Evolutionary conservation across 2,888 invertebrate genomes (phyloP), one percentile per base, ranked within the genome.

Genomic region (Trissoscelio sp.): DNA sequence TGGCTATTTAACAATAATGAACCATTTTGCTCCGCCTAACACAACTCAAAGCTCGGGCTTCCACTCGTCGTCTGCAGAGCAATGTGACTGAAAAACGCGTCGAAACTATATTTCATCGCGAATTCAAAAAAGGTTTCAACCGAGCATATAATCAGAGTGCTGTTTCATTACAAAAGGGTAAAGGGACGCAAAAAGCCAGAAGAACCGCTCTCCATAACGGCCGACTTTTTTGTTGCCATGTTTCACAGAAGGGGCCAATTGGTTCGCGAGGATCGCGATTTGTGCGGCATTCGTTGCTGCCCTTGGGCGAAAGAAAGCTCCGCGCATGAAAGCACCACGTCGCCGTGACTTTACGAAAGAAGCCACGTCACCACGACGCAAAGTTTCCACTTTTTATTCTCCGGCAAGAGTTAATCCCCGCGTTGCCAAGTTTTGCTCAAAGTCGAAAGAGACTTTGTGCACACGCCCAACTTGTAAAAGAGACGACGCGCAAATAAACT

Each of bases 351-450:
- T n/a, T 22, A 24, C 46, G 55, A 77, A 78, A 62, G 57, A 46
- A 62, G 57, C 62, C 62, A 46, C 74, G 69, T 82, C 78, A 66
- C 77, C 75, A 69, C 66, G 34, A 4, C 9, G 53, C 79, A 42
- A 78, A 81, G 83, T 84, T 83, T 82, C 75, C 77, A 85, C 57
- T 89, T 89, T 89, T 89, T 88, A 87, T 88, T 85, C 84, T 79
- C 64, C 34, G 83, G 80, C 84, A 84, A 85, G 86, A 88, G 89
- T 87, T 89, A 89, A 89, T 89, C 87, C 88, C 73, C 84, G 85
- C 80, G 85, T 83, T 75, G 81, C 83, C 85, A 89, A 87, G 87
- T 88, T 87, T 85, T 85, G 81, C 82, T 82, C 66, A 85, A 87
- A 88, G 85, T 87, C 81, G 72, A 48, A 31, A 14, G 42, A 42